Conservation (phyloP, 2,113 vertebrate genomes). For the Notiomystis cincta region DNA sequence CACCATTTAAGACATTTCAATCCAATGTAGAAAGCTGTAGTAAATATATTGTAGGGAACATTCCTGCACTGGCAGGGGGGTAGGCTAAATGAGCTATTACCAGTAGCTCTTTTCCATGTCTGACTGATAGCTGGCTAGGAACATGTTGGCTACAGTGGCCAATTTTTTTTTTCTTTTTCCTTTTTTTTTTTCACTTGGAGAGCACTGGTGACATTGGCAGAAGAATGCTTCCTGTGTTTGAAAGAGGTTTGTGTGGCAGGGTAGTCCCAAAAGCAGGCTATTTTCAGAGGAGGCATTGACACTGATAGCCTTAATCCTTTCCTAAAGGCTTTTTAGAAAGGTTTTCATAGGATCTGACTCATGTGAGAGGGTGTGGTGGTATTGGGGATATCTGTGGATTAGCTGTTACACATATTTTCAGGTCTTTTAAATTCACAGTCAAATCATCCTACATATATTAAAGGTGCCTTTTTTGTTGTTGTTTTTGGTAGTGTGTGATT, state of each 20-base stretch:
- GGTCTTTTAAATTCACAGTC: constrained; percentile 7
- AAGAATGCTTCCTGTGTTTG: not conserved
- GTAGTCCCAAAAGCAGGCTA: constrained; percentile 21
- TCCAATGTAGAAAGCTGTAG: constrained; percentile 10
- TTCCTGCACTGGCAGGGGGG: constrained; percentile 47
- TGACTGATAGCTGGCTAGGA: constrained; percentile 53
- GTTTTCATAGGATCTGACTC: constrained; percentile 1
- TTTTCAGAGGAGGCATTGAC: not conserved
- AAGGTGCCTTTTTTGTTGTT: not conserved
- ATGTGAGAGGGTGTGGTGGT: constrained; percentile 8
- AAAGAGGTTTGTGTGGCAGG: constrained; percentile 10
- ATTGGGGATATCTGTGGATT: constrained; percentile 2
- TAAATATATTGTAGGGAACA: constrained; percentile 29
- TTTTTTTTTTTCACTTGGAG: not conserved
- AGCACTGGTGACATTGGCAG: constrained; percentile 41
- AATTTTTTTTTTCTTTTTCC: not conserved
- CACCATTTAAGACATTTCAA: constrained; percentile 9
- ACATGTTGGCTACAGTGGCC: not conserved
- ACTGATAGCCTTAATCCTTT: constrained; percentile 24
- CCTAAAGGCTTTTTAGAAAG: not conserved
- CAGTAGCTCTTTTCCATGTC: constrained; percentile 52
- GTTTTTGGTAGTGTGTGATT: not conserved
- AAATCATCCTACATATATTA: not conserved
- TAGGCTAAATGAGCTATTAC: constrained; percentile 55
- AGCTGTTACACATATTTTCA: constrained; percentile 27